phyloP scores from a whole-genome alignment of 2,113 vertebrate genomes.

The Aspiorhynchus laticeps region DNA sequence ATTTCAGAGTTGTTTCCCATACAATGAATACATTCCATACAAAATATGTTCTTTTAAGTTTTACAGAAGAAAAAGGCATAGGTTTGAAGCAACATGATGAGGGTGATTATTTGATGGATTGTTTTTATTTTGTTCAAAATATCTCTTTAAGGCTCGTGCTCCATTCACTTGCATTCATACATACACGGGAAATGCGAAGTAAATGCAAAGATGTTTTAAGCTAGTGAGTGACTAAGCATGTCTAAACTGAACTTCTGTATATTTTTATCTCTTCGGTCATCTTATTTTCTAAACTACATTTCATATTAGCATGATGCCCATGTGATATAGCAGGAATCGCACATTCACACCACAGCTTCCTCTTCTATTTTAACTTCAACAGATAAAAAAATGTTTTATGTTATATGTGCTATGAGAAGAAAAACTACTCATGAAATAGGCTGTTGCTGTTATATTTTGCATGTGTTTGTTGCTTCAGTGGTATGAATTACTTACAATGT shows the following conservation, averaged over 20 bases:
- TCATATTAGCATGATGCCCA: not conserved
- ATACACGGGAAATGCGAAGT: not conserved
- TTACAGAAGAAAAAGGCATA: not conserved
- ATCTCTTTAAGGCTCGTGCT: not conserved
- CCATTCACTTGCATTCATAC: not conserved
- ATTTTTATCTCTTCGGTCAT: not conserved
- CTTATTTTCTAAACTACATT: not conserved
- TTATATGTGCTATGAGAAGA: not conserved
- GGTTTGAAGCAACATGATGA: not conserved
- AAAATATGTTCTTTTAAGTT: no score
- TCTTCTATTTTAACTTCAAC: not conserved
- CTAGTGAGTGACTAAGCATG: not conserved
- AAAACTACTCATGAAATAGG: not conserved
- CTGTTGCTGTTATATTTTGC: not conserved
- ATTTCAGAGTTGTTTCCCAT: not conserved
- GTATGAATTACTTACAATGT: not conserved
- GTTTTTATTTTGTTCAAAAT: not conserved
- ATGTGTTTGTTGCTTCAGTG: not conserved
- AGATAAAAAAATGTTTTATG: not conserved
- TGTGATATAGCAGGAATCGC: not conserved
- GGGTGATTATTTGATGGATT: not conserved
- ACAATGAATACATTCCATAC: not conserved
- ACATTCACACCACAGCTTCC: slow-evolving; percentile 3
- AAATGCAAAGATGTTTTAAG: not conserved
- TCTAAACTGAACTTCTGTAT: not conserved